phyloP scores from a whole-genome alignment of 2,113 vertebrate species.

The Bambusicola thoracicus region DNA sequence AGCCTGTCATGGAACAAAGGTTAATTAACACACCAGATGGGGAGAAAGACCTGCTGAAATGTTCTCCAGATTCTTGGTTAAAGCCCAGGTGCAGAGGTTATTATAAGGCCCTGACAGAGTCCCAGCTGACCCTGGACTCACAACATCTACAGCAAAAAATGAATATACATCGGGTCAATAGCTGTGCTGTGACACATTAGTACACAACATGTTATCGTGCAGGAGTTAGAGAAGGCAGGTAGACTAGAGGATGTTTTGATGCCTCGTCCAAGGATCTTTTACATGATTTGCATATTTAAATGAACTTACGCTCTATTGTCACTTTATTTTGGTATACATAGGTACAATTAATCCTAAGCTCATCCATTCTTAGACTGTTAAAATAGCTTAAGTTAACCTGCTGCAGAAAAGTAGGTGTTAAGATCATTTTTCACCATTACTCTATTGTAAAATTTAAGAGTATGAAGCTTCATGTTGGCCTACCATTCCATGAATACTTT shows the following conservation, averaged over 20 bases:
- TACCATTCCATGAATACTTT: neutral
- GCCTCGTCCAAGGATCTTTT: neutral
- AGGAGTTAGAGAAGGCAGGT: neutral
- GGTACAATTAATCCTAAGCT: neutral
- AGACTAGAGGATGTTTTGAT: neutral
- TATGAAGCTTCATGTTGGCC: neutral
- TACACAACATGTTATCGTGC: neutral
- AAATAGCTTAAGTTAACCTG: neutral
- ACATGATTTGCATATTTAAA: neutral
- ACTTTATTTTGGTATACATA: neutral
- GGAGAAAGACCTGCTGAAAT: conserved; percentile 33
- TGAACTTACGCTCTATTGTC: neutral
- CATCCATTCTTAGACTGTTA: neutral
- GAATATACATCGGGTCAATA: neutral
- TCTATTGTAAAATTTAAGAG: neutral
- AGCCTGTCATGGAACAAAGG: neutral
- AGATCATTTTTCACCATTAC: neutral
- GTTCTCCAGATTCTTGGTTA: conserved; percentile 19
- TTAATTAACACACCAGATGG: conserved; percentile 54
- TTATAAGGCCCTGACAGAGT: neutral
- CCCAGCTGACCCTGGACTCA: neutral
- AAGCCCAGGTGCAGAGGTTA: conserved; percentile 17
- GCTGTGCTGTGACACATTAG: neutral
- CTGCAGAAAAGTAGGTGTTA: neutral
- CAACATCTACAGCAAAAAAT: rapidly evolving